Evolutionary conservation across 2,113 vertebrate genomes (phyloP).

Genomic region (Esox niger): DNA sequence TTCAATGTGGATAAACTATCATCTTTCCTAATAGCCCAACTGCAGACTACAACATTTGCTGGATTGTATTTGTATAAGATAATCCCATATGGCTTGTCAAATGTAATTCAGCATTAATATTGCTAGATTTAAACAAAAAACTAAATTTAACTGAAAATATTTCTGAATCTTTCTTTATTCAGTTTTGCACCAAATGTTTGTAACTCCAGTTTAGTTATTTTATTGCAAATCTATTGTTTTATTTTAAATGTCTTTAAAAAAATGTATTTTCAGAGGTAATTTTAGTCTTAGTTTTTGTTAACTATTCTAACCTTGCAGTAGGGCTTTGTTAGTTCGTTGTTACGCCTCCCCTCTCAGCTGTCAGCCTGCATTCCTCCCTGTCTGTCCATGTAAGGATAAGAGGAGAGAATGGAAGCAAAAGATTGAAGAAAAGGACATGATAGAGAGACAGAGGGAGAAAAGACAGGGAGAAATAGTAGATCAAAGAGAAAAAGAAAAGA

Average conservation of each 20-base stretch:
- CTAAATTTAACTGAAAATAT: no score
- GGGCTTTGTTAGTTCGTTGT: slow-evolving; percentile 53
- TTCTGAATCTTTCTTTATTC: no score
- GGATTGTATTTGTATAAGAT: slow-evolving; percentile 2
- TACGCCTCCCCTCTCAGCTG: slow-evolving; percentile 58
- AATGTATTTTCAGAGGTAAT: no score
- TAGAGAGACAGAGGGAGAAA: slow-evolving; percentile 1
- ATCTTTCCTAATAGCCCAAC: slow-evolving; percentile 7
- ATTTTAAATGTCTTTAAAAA: no score
- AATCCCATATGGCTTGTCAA: background rate
- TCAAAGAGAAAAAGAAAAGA: slow-evolving; percentile 17
- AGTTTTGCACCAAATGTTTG: no score
- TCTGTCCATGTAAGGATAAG: slow-evolving; percentile 62
- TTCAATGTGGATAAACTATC: no score
- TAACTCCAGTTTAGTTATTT: no score
- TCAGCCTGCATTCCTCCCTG: slow-evolving; percentile 63
- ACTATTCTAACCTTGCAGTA: no score
- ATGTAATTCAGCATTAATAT: no score
- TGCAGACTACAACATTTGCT: background rate
- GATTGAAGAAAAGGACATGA: slow-evolving; percentile 16
- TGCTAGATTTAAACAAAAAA: no score
- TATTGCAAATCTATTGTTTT: no score
- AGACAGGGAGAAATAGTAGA: slow-evolving; percentile 5
- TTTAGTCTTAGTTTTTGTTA: no score
- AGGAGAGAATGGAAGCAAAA: slow-evolving; percentile 9